A percentile compares a stretch with the other conserved stretches of the same genome.
phyloP scores from a whole-genome alignment of 2,113 vertebrate genomes.

The Hystrix cristata region DNA sequence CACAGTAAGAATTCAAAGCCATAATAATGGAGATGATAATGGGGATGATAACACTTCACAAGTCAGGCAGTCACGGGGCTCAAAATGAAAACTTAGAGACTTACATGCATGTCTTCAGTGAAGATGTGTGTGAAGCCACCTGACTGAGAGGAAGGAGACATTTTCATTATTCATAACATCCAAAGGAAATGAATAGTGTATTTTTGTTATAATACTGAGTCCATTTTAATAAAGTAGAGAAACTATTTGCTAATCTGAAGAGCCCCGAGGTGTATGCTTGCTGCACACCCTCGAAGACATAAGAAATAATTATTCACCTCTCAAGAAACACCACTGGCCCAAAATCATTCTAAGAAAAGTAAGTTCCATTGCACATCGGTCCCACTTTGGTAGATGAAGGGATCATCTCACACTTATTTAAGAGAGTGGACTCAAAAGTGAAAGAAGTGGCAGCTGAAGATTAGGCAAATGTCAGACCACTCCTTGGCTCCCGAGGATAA shows the following conservation, averaged over 20 bases:
- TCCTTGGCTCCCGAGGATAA: not conserved
- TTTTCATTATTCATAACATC: slow-evolving; percentile 80
- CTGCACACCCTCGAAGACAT: not conserved
- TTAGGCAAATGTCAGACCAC: not conserved
- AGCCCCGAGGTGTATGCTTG: slow-evolving; percentile 25
- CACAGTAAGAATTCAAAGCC: slow-evolving; percentile 63
- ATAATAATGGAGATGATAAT: slow-evolving; percentile 50
- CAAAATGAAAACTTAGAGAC: slow-evolving; percentile 76
- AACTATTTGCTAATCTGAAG: slow-evolving; percentile 71
- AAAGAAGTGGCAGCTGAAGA: not conserved
- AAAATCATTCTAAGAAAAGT: slow-evolving; percentile 17
- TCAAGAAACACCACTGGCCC: slow-evolving; percentile 53
- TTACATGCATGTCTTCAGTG: slow-evolving; percentile 90
- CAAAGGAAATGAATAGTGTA: slow-evolving; percentile 76
- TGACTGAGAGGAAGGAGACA: slow-evolving; percentile 88
- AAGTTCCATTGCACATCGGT: not conserved
- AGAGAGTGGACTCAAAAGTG: not conserved
- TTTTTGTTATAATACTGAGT: slow-evolving; percentile 71
- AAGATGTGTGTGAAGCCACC: slow-evolving; percentile 89
- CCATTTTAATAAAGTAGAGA: slow-evolving; percentile 69
- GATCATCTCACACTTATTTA: not conserved
- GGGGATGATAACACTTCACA: not conserved
- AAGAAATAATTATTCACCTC: slow-evolving; percentile 68
- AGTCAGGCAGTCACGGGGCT: slow-evolving; percentile 53
- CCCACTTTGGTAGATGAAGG: not conserved